Conservation (phyloP, 2,888 invertebrate species). For the Automeris io region DNA sequence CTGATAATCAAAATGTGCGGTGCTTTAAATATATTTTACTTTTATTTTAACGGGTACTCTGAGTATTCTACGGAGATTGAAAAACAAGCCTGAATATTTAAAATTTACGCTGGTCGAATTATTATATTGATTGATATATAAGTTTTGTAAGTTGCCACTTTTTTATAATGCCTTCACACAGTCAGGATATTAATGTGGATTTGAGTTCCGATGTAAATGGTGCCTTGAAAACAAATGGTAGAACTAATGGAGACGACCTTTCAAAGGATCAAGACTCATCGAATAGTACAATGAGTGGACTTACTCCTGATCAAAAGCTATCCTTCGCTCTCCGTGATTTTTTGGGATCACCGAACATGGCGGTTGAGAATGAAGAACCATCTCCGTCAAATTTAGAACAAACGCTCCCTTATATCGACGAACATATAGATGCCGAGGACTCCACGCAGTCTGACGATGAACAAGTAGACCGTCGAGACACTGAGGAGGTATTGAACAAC, state of each 20-base stretch:
- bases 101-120: neutral
- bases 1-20: slow-evolving; percentile 48
- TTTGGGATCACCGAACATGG: slow-evolving; percentile 36
- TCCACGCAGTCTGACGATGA: slow-evolving; percentile 52
- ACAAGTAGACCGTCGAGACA: slow-evolving; percentile 39
- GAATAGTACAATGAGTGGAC: slow-evolving; percentile 37
- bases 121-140: slow-evolving; percentile 14
- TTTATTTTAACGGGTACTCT: slow-evolving; percentile 19
- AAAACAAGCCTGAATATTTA: neutral
- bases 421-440: slow-evolving; percentile 41
- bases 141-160: slow-evolving; percentile 26
- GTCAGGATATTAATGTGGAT: slow-evolving; percentile 62
- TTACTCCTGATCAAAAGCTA: slow-evolving; percentile 51
- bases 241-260: slow-evolving; percentile 33
- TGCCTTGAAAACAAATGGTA: slow-evolving; percentile 41
- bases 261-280: slow-evolving; percentile 27
- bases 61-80: neutral
- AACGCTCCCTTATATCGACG: slow-evolving; percentile 59
- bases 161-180: slow-evolving; percentile 61
- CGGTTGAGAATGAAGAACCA: slow-evolving; percentile 32
- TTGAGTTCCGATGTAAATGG: slow-evolving; percentile 54
- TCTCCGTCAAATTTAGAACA: slow-evolving; percentile 40
- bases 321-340: slow-evolving; percentile 62
- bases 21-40: slow-evolving; percentile 28
- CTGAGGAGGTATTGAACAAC: slow-evolving; percentile 59